phyloP scores from a whole-genome alignment of 2,113 vertebrate genomes.

The Cephalophus harveyi region DNA sequence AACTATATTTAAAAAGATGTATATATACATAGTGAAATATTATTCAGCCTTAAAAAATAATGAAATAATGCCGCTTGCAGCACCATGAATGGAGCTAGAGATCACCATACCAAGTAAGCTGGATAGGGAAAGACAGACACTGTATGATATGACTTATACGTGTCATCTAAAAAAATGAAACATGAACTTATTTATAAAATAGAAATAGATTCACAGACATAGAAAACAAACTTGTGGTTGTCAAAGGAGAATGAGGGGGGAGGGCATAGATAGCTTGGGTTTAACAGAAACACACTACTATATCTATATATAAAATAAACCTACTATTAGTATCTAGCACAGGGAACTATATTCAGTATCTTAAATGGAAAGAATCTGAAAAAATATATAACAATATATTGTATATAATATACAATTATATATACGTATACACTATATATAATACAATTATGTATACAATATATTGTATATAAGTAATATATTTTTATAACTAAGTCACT shows the following conservation, averaged over 20 bases:
- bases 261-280: neutral
- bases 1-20: neutral
- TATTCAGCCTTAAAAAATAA: neutral
- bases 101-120: neutral
- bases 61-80: neutral
- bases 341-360: neutral
- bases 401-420: neutral
- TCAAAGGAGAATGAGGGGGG: neutral
- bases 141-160: neutral
- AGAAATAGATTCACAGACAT: neutral
- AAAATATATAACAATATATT: neutral
- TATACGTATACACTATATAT: neutral
- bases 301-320: neutral
- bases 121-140: neutral
- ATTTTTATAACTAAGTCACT: neutral
- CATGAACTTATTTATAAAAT: neutral
- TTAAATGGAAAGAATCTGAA: neutral
- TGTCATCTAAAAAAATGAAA: neutral
- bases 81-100: neutral
- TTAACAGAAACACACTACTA: neutral
- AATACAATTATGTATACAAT: neutral
- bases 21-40: neutral
- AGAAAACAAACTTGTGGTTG: neutral
- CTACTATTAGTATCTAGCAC: neutral
- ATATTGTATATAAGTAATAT: neutral